phyloP scores from a whole-genome alignment of 2,113 vertebrate species.

The Nerophis ophidion region DNA sequence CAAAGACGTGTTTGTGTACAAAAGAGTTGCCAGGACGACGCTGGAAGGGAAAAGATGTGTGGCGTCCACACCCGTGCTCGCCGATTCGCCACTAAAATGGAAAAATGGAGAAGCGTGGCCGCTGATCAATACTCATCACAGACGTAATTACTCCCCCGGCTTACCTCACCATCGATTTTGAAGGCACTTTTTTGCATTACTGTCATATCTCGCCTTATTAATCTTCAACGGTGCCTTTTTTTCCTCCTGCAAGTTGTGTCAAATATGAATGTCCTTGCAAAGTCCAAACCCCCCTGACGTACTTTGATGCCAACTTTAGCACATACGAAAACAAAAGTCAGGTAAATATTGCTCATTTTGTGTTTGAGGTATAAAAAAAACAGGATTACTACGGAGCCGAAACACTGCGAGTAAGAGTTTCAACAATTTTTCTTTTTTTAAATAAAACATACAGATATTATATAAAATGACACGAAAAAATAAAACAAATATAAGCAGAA shows the following conservation, averaged over 20 bases:
- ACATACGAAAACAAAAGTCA: too few relatives aligned
- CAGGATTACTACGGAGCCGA: too few relatives aligned
- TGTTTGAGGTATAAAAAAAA: too few relatives aligned
- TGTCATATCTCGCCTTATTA: conserved; percentile 70
- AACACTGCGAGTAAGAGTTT: too few relatives aligned
- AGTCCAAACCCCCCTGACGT: conserved; percentile 50
- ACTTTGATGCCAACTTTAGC: conserved; percentile 5
- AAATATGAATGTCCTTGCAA: conserved; percentile 68
- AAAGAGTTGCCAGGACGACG: too few relatives aligned
- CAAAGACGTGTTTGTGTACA: too few relatives aligned
- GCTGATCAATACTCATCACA: conserved; percentile 74
- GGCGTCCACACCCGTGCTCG: background rate
- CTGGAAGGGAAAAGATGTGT: too few relatives aligned
- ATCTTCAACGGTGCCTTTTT: conserved; percentile 56
- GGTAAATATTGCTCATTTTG: too few relatives aligned
- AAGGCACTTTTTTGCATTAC: conserved; percentile 68
- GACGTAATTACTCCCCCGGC: conserved; percentile 70
- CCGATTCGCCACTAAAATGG: conserved; percentile 36
- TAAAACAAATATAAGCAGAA: too few relatives aligned
- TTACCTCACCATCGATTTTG: conserved; percentile 69
- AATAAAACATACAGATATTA: too few relatives aligned
- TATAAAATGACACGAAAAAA: too few relatives aligned
- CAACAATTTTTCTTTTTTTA: too few relatives aligned
- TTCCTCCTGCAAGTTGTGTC: conserved; percentile 26
- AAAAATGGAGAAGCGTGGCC: conserved; percentile 37